phyloP scores from a whole-genome alignment of 2,113 vertebrate species.

The Chaetodon trifascialis region DNA sequence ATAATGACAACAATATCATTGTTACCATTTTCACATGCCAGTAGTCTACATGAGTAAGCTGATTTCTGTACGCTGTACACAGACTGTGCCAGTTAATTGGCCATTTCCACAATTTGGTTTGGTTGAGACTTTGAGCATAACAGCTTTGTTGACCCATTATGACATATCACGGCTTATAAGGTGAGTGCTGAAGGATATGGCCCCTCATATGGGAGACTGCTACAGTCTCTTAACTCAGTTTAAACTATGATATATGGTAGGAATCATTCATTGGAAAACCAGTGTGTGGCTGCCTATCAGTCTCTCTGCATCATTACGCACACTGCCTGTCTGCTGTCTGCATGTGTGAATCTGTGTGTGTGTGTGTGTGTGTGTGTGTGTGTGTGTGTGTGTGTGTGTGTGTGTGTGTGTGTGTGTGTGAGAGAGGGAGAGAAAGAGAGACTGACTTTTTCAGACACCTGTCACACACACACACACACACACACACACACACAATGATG shows the following conservation, averaged over 20 bases:
- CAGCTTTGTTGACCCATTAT: neutral
- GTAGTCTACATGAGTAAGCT: neutral
- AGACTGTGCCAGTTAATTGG: neutral
- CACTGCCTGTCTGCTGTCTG: conserved; percentile 26
- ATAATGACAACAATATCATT: too few species aligned
- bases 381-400: neutral
- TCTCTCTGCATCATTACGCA: conserved; percentile 36
- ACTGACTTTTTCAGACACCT: conserved; percentile 2
- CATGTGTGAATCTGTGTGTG: neutral
- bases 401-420: too few species aligned
- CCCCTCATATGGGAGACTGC: neutral
- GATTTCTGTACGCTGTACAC: neutral
- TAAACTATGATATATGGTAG: conserved; percentile 28
- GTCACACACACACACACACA: too few species aligned
- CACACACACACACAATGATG: too few species aligned
- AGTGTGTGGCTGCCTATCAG: conserved; percentile 29
- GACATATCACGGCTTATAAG: neutral
- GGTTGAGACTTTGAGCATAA: neutral
- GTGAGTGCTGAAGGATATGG: neutral
- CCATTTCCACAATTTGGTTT: neutral
- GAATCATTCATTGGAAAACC: conserved; percentile 13
- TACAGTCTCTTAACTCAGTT: conserved; percentile 9
- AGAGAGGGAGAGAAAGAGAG: too few species aligned
- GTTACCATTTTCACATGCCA: neutral
- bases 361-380: too few species aligned